phyloP scores from a whole-genome alignment of 2,888 invertebrate genomes.

The Erebia epiphron region DNA sequence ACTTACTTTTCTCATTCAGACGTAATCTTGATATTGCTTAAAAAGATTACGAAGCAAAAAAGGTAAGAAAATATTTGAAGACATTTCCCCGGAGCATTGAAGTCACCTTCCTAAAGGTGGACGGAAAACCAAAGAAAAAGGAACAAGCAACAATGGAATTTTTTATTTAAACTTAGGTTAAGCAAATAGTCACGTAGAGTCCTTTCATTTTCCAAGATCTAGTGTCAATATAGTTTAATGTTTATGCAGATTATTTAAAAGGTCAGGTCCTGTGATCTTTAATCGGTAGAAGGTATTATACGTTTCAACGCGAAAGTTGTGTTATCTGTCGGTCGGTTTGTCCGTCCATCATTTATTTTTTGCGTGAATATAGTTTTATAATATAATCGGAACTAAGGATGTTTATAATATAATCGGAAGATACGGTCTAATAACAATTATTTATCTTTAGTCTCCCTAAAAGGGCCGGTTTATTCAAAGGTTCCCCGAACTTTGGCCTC shows the following conservation, averaged over 20 bases:
- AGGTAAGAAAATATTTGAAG: slow-evolving; percentile 61
- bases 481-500: slow-evolving; percentile 4
- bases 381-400: not conserved
- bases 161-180: slow-evolving; percentile 32
- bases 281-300: too few species aligned
- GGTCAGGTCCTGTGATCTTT: too few species aligned
- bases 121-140: slow-evolving; percentile 66
- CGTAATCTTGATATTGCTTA: slow-evolving; percentile 12
- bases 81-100: slow-evolving; percentile 69
- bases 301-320: too few species aligned
- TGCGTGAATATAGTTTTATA: too few species aligned
- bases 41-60: slow-evolving; percentile 46
- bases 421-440: not conserved
- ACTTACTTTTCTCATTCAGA: slow-evolving; percentile 3
- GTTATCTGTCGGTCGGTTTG: too few species aligned
- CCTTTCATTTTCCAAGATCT: not conserved
- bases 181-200: slow-evolving; percentile 12
- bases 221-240: slow-evolving; percentile 13
- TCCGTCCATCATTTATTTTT: too few species aligned
- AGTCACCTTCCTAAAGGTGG: slow-evolving; percentile 67
- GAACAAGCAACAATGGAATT: slow-evolving; percentile 62
- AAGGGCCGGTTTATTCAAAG: not conserved
- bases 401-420: not conserved
- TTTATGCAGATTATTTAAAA: too few species aligned
- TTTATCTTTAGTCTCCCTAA: not conserved